Evolutionary conservation across 2,888 invertebrate species (phyloP), one percentile per base, ranked within the genome.

Genomic region (Isoperla grammatica): DNA sequence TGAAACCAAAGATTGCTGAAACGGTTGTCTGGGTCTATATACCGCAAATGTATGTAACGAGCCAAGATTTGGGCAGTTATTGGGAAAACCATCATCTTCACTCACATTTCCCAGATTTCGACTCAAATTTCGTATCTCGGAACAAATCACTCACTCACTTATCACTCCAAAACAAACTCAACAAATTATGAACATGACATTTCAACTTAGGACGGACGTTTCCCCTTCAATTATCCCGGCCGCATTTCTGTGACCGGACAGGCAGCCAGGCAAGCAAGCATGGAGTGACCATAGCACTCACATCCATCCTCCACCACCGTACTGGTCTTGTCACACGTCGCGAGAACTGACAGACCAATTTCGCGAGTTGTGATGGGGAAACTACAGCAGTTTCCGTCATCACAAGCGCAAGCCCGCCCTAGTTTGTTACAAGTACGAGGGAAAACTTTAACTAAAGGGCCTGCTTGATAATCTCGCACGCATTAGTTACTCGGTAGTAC

Each of bases 321-420:
- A 5, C 42, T 46, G 46, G 12, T 22, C 42, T 42, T 42, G 42
- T 42, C 13, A 13, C 42, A 42, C 15, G n/a, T 42, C 15, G 13
- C 42, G 42, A 15, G 42, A 42, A 20, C 60, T 60, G 60, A 62
- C 61, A 62, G 56, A 59, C 56, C 61, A 62, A 62, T 62, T 62
- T 62, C 61, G 56, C 56, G 49, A 56, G 59, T 37, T 45, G 29
- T 46, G 57, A 57, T 39, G 20, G n/a, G 46, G 57, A 57, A 57
- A 54, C 39, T 54, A 53, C 42, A 53, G 40, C 50, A 57, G 57
- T 57, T 46, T 29, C 46, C 20, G 42, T 42, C 56, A 57, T 19
- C 46, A 35, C 17, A 57, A 19, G 46, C 35, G 49, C 29, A 9
- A 22, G 23, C 29, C 8, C 35, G 29, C 29, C 29, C 13, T 29